Base-by-base conservation (phyloP, 2,888 invertebrate genomes). In the Elysia crispata region DNA sequence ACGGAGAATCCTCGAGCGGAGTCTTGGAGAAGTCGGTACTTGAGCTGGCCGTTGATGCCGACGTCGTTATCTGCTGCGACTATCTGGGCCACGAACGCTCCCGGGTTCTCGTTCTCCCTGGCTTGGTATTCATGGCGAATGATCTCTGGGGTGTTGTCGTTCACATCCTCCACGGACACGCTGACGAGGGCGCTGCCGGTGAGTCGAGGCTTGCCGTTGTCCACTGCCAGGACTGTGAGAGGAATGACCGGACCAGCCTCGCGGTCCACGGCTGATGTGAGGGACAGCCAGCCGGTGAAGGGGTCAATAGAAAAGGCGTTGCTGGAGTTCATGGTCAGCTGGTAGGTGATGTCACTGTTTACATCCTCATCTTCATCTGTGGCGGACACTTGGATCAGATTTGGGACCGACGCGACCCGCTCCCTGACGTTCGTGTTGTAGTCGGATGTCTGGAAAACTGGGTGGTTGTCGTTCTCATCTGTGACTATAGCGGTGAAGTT, bases 401-500 rank as follows among this genome's bases (percentile, higher is more conserved):
- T 81, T 31, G 81, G 75, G 31, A 81, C 84, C 20, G 80, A 66
- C 6, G 70, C n/a, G 20, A 80, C 83, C 82, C 86, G 86, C 67
- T 89, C 88, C 25, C 60, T 66, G 11, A 87, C 73, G 11, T 79
- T 80, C 13, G 79, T 81, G 13, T 30, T 57, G 76, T 86, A 86
- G n/a, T 79, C 77, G 11, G 79, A 28, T 33, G 82, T 66, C 13
- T 54, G 41, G 80, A 88, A 88, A 31, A 77, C 49, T 0, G 88
- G 88, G 6, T 76, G 69, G 76, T 87, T 82, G 81, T 88, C 88
- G 80, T 88, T 88, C 49, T 83, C 81, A 76, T 88, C 88, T 0
- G 72, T 49, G 0, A 88, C 80, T 23, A 77, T 80, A 25, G 87
- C 84, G 13, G 72, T 79, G 66, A 88, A 82, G 11, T 73, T 79